Conservation (phyloP, 2,888 invertebrate species). For the Cyaniris semiargus region DNA sequence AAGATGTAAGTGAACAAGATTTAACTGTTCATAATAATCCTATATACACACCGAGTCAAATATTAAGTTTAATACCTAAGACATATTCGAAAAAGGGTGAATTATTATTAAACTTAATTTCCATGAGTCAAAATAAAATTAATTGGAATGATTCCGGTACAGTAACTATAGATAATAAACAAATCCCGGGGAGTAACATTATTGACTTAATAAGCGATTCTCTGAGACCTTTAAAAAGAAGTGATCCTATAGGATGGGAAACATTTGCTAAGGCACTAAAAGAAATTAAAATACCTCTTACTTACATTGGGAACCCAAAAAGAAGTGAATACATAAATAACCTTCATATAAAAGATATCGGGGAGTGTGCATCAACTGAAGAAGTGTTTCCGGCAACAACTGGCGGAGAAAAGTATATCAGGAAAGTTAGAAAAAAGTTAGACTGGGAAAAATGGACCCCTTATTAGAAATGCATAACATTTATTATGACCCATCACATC, state of each 20-base stretch:
- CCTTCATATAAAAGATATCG: conserved; percentile 28
- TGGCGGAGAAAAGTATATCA: no score
- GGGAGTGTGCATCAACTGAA: background rate
- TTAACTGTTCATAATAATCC: conserved; percentile 30
- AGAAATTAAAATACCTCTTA: conserved; percentile 42
- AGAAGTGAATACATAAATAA: conserved; percentile 39
- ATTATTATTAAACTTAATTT: conserved; percentile 32
- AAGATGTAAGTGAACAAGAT: background rate
- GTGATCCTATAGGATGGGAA: conserved; percentile 45
- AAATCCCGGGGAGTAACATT: no score
- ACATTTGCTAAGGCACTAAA: conserved; percentile 43
- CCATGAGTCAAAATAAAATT: no score
- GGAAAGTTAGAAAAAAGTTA: conserved; percentile 35
- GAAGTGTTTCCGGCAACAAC: background rate
- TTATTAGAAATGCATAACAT: conserved; percentile 44
- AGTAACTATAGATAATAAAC: no score
- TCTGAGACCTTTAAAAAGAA: conserved; percentile 44
- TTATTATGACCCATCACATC: conserved; percentile 44
- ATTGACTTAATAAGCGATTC: conserved; percentile 45
- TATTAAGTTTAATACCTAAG: conserved; percentile 38
- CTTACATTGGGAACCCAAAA: conserved; percentile 45
- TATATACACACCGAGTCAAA: background rate
- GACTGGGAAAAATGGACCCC: conserved; percentile 48
- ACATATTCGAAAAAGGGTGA: background rate
- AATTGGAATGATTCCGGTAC: no score